phyloP scores from a whole-genome alignment of 1,140 invertebrate genomes.

The Rhopalosiphum maidis region DNA sequence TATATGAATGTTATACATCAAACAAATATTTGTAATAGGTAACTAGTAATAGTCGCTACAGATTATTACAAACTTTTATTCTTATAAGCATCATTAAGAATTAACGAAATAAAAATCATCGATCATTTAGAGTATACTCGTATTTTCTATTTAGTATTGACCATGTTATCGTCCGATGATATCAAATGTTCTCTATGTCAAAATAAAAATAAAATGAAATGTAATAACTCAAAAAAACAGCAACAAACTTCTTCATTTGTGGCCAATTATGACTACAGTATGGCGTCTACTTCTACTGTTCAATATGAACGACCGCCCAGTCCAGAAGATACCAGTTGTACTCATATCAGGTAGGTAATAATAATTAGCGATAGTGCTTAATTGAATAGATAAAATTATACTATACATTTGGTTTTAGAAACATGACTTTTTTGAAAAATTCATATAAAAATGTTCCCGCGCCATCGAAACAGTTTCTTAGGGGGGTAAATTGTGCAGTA shows the following conservation, averaged over 20 bases:
- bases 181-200: not conserved
- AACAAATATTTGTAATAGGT: not conserved
- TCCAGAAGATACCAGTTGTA: not conserved
- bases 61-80: not conserved
- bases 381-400: not conserved
- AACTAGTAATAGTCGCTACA: not conserved
- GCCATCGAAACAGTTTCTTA: not conserved
- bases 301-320: too few species aligned
- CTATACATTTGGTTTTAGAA: not conserved
- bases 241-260: not conserved
- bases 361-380: not conserved
- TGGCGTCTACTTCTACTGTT: not conserved
- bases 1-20: not conserved
- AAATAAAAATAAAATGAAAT: not conserved
- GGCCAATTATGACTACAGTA: not conserved
- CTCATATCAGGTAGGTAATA: not conserved
- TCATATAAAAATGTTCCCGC: not conserved
- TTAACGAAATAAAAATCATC: too few species aligned
- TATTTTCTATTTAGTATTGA: not conserved
- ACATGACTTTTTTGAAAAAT: not conserved
- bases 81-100: not conserved
- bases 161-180: not conserved
- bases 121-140: not conserved
- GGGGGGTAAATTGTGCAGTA: not conserved
- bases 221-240: not conserved